Percentiles rank a stretch among this genome's conserved stretches.
Conservation (phyloP, 92 coral and sea anemone genomes). For the Phymanthus crucifer region DNA sequence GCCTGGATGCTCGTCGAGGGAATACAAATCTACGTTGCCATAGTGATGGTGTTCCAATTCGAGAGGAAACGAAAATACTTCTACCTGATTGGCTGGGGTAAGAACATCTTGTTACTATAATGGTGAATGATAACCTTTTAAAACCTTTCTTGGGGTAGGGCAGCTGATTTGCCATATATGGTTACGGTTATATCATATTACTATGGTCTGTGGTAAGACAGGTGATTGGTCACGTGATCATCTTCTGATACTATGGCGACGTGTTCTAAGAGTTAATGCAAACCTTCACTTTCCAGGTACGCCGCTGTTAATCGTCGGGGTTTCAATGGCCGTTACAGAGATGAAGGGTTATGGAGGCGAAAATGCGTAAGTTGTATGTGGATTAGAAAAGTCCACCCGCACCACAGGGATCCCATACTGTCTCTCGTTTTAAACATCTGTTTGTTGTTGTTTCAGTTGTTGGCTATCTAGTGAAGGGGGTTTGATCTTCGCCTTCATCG, state of each 20-base stretch:
- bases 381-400: too few relatives aligned
- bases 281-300: constrained; percentile 32
- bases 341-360: constrained; percentile 63
- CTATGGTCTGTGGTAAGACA: too few relatives aligned
- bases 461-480: constrained; percentile 64
- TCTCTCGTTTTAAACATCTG: background rate
- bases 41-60: constrained; percentile 61
- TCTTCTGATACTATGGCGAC: background rate
- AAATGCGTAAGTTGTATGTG: constrained; percentile 65
- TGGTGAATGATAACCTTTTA: too few relatives aligned
- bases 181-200: too few relatives aligned
- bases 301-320: constrained; percentile 45
- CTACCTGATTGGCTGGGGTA: constrained; percentile 77
- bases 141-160: too few relatives aligned
- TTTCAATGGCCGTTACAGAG: constrained; percentile 53
- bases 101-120: background rate
- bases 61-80: constrained; percentile 48
- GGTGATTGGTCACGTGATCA: background rate
- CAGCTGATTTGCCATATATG: too few relatives aligned
- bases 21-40: constrained; percentile 58
- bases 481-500: constrained; percentile 67
- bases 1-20: constrained; percentile 79
- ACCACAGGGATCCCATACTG: background rate
- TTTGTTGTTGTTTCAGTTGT: constrained; percentile 41
- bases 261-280: background rate